Evolutionary conservation across 2,113 vertebrate species (phyloP).

Genomic region (Tetrao urogallus): DNA sequence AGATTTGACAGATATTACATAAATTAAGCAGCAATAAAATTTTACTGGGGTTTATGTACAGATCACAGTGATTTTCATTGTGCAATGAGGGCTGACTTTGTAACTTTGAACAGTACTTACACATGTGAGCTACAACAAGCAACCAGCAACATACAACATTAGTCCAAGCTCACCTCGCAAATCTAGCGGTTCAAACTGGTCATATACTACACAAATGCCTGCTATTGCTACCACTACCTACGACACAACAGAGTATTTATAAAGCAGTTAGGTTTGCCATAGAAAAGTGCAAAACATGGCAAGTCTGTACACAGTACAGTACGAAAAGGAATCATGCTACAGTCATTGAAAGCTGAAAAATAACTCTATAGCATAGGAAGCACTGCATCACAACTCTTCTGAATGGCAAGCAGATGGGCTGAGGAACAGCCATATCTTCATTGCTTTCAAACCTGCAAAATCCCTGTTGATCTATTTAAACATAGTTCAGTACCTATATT

Average conservation of each 20-base stretch:
- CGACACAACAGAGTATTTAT: constrained; percentile 36
- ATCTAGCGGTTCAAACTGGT: neutral
- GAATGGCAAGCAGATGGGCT: constrained; percentile 60
- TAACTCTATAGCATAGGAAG: constrained; percentile 60
- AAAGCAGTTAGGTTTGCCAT: constrained; percentile 63
- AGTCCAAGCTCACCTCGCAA: neutral
- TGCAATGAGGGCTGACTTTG: constrained; percentile 71
- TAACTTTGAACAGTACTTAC: constrained; percentile 59
- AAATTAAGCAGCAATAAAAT: constrained; percentile 74
- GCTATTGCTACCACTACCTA: constrained; percentile 19
- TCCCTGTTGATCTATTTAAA: constrained; percentile 65
- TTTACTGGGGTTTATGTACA: constrained; percentile 72
- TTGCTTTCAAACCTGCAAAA: constrained; percentile 59
- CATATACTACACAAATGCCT: neutral
- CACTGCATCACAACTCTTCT: constrained; percentile 50
- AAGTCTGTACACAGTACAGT: constrained; percentile 63
- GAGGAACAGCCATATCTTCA: constrained; percentile 1
- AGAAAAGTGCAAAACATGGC: constrained; percentile 63
- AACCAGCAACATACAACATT: constrained; percentile 42
- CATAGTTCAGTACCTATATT: constrained; percentile 46
- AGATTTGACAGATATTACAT: constrained; percentile 64
- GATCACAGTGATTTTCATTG: constrained; percentile 82
- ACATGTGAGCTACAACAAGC: constrained; percentile 49
- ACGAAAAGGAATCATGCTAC: constrained; percentile 59
- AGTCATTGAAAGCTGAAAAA: constrained; percentile 70